These are phyloP conservation scores for Gorilla gorilla DNA, from an alignment of 2,113 vertebrate genomes.

Conservation along the genomic window DNA sequence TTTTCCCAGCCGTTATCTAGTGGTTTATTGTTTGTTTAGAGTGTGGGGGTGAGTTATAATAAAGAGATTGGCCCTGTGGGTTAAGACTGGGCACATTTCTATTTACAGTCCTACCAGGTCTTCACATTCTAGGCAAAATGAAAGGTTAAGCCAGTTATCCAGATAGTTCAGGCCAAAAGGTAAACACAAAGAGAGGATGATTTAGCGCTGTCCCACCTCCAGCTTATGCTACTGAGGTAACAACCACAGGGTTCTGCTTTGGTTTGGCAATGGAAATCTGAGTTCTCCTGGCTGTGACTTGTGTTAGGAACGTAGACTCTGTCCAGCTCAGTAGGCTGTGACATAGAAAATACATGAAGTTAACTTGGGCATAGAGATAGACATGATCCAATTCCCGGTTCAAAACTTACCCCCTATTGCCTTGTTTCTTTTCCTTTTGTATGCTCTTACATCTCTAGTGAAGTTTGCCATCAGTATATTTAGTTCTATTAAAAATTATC, in stretches of 20 bases:
- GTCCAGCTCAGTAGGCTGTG: background rate
- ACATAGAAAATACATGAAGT: background rate
- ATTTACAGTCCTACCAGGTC: background rate
- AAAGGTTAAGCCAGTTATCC: background rate
- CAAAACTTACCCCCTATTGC: background rate
- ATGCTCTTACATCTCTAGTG: background rate
- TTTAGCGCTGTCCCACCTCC: background rate
- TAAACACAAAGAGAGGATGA: background rate
- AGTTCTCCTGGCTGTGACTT: background rate
- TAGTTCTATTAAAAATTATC: background rate
- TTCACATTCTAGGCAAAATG: background rate
- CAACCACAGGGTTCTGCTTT: background rate
- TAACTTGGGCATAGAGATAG: background rate
- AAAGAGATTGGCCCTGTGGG: background rate
- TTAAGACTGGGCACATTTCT: background rate
- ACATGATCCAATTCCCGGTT: background rate
- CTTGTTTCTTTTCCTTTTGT: background rate
- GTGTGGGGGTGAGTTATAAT: background rate
- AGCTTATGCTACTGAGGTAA: background rate
- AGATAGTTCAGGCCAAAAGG: background rate
- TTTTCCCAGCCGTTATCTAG: slow-evolving; percentile 34
- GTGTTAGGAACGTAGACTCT: background rate
- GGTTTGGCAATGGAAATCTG: background rate
- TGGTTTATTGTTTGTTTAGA: background rate
- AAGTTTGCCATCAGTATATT: background rate